A percentile compares a stretch with the other conserved stretches of the same genome.
phyloP scores from a whole-genome alignment of 23 tunicate genomes.

The Oikopleura albicans region DNA sequence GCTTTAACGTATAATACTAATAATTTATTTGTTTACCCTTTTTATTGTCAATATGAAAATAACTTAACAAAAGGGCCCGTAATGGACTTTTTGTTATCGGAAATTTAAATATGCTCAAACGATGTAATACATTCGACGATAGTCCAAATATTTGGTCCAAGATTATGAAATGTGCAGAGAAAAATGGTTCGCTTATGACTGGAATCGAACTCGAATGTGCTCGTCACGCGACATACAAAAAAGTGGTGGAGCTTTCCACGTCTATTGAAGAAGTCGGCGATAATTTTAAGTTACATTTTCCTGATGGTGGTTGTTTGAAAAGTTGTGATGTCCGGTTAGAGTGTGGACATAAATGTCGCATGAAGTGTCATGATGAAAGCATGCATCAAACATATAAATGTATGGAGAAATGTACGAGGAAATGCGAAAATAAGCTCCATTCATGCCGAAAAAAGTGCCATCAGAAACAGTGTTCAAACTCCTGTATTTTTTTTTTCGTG shows the following conservation, averaged over 20 bases:
- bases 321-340: neutral
- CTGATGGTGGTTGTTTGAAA: neutral
- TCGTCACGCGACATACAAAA: neutral
- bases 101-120: neutral
- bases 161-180: neutral
- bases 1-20: no score
- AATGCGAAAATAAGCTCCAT: no score
- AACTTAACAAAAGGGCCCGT: neutral
- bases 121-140: neutral
- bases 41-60: no score
- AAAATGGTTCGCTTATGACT: neutral
- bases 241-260: no score
- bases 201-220: neutral
- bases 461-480: no score
- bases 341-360: neutral
- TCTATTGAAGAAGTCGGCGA: no score
- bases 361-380: neutral
- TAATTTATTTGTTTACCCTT: no score
- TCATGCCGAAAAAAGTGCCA: no score
- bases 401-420: neutral
- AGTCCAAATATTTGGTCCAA: neutral
- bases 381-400: neutral
- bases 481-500: no score
- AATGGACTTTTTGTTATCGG: neutral
- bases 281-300: neutral